Percentiles rank a stretch among this genome's conserved stretches.
These are phyloP conservation scores for Corvus moneduloides DNA, from an alignment of 2,113 vertebrate genomes.

Conservation along the genomic window DNA sequence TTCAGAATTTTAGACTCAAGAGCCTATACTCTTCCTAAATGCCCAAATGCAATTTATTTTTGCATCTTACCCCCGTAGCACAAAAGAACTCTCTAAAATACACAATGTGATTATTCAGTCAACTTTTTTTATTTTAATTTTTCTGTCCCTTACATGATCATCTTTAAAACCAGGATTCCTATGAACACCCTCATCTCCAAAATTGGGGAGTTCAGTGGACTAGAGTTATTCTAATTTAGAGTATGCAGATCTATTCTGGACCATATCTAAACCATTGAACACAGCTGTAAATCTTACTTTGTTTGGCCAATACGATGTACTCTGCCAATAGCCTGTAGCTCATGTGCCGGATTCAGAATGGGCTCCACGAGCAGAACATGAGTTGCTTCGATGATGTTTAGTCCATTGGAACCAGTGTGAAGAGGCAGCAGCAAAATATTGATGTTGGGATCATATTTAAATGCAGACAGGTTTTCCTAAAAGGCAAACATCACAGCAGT, in stretches of 20 bases:
- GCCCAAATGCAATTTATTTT: neutral
- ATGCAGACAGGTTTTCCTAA: conserved; percentile 96
- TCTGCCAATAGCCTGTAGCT: conserved; percentile 95
- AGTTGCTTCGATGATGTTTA: conserved; percentile 98
- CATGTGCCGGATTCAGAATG: conserved; percentile 94
- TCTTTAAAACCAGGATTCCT: neutral
- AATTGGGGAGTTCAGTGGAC: neutral
- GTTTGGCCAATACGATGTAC: conserved; percentile 98
- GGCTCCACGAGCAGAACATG: conserved; percentile 95
- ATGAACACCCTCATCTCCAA: neutral
- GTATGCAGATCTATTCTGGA: neutral
- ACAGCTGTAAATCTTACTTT: conserved; percentile 76
- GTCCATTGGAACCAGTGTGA: conserved; percentile 95
- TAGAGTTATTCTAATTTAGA: neutral
- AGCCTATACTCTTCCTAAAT: neutral
- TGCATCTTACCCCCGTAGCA: neutral
- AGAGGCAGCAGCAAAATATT: conserved; percentile 97
- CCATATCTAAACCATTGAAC: neutral
- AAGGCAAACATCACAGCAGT: conserved; percentile 54
- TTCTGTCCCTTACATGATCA: neutral
- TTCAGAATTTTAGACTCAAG: neutral
- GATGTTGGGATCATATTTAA: conserved; percentile 93
- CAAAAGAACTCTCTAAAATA: neutral
- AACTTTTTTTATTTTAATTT: neutral
- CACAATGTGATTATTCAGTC: neutral